These are phyloP conservation scores for Smithornis capensis DNA, from an alignment of 2,113 vertebrate species.

Conservation along the genomic window DNA sequence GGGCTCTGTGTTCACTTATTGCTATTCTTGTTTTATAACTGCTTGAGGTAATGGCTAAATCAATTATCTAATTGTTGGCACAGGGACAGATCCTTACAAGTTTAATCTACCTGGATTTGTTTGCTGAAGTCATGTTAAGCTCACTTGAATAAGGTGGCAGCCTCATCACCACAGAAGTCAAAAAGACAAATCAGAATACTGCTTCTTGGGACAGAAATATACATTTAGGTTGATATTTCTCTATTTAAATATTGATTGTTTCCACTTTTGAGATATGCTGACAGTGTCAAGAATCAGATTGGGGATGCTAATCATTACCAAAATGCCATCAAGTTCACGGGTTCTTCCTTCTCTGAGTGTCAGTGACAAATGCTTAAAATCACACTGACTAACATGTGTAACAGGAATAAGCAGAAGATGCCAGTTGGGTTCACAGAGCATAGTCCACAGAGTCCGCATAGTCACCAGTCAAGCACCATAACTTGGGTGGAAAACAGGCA, in stretches of 20 bases:
- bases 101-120: background rate
- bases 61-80: constrained; percentile 7
- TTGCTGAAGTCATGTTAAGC: background rate
- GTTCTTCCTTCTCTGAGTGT: background rate
- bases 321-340: background rate
- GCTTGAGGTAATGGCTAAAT: constrained; percentile 33
- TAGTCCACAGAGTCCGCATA: background rate
- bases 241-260: background rate
- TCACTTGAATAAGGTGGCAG: background rate
- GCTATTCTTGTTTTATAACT: constrained; percentile 42
- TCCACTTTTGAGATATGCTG: background rate
- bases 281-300: background rate
- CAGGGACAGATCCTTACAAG: background rate
- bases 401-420: background rate
- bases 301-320: background rate
- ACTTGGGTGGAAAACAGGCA: background rate
- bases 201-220: background rate
- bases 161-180: background rate
- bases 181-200: background rate
- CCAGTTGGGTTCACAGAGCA: background rate
- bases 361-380: background rate
- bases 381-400: background rate
- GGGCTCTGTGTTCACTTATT: background rate
- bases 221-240: background rate
- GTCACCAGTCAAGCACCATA: background rate